Evolutionary conservation across 1,140 invertebrate genomes (phyloP), one percentile per base, ranked within the genome.

Genomic region (Penaeus indicus): DNA sequence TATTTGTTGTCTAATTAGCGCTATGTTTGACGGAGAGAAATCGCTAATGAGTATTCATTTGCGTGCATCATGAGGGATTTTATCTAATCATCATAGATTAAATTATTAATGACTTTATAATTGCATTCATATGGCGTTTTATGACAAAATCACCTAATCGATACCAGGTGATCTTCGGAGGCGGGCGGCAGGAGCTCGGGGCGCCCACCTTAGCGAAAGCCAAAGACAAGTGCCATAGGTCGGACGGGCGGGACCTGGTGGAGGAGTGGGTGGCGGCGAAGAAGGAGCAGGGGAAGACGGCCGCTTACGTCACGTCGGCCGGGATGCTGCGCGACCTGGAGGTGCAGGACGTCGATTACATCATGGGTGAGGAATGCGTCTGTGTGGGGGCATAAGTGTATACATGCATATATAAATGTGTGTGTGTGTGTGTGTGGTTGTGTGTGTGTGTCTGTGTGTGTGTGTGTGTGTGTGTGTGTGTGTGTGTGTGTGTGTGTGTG

Each of bases 301-400:
- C 91, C 95, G 95, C 7, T 93, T 95, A 90, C 95, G 96, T 92
- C 92, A 96, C 72, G 94, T 95, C 86, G 94, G 95, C 91, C 94
- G 94, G 88, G 92, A 93, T 90, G 78, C 91, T 92, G 25, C 62
- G 47, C 32, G 63, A 91, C 4, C 75, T 90, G 81, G 92, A 96
- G 25, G 94, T 95, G 90, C 92, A 94, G 0, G 92, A 94, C 18
- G 93, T 94, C 38, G 94, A 95, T 0, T 95, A 96, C 84, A 95
- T 96, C 92, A 92, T 97, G 18, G 92, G 97, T n/a, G 96, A 96
- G 82, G 27, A 4, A 0, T 47, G 47, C 10, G 54, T 54, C 10
- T 54, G 54, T 54, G 10, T 54, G 54, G 10, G 54, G 5, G 54
- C 16, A 8, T 47, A 13, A 0, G 47, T 47, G 1, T 47, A 47